Base-by-base conservation (phyloP, 2,888 invertebrate species). In the Torymus texanus region DNA sequence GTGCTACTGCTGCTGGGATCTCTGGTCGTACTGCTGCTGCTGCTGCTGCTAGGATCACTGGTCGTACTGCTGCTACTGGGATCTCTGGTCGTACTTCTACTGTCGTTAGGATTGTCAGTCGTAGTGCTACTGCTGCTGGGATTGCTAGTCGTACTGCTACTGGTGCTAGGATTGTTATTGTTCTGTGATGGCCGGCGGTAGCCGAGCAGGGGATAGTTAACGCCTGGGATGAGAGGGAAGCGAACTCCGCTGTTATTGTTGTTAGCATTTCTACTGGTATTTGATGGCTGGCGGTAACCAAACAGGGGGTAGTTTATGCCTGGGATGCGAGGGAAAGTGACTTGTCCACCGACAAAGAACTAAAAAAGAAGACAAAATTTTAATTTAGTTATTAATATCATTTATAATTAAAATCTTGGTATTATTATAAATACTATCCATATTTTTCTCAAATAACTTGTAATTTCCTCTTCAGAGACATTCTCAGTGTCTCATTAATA, bases 321-420 rank as follows among this genome's bases (percentile, higher is more conserved):
- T 10, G 77, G 77, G 14, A 80, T 73, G 0, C 21, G 53, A 2
- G 80, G 80, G 21, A 80, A 78, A 2, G 12, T 67, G 1, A 81
- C 12, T 21, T 75, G 59, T 13, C 75, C 75, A 59, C 24, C 41
- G 8, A 8, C 41, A 8, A 41, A 41, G 41, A 41, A 8, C 41
- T 41, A 1, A 41, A 41, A 8, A 41, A 41, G 41, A 8, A 8
- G 41, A 29, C 29, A 62, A 29, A 18, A 62, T 24, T 62, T 55
- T n/a, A 16, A 41, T n/a, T n/a, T n/a, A 41, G 29, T 41, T 29
- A 18, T 21, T 67, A 10, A 41, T 8, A 41, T 8, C 8, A 41
- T 41, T 41, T 8, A 41, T 8, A 8, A 41, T 41, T 24, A 24
- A 24, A 55, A 62, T 16, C 14, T n/a, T n/a, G 13, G 58, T 59